Conservation (phyloP, 2,888 invertebrate species). For the Gymnocheta viridis region DNA sequence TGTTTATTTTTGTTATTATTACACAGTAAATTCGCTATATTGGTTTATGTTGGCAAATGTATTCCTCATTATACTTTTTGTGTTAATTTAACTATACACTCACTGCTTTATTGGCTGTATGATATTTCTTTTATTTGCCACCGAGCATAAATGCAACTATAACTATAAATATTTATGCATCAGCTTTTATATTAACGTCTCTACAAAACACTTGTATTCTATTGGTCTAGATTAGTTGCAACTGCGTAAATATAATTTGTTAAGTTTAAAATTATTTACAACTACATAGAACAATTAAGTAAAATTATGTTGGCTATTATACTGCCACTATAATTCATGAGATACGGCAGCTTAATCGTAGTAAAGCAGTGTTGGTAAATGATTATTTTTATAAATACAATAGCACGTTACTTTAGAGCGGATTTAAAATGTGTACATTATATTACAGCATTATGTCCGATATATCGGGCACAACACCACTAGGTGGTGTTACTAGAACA, state of each 20-base stretch:
- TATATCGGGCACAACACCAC: too few species aligned
- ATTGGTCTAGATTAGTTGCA: not conserved
- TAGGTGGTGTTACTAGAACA: too few species aligned
- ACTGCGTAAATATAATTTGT: too few species aligned
- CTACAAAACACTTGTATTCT: not conserved
- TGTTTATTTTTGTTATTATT: conserved; percentile 4
- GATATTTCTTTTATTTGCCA: not conserved
- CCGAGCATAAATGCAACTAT: not conserved
- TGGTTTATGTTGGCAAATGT: not conserved
- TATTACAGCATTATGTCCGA: too few species aligned
- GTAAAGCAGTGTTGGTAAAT: conserved; percentile 38
- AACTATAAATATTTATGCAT: not conserved
- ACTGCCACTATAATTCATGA: not conserved
- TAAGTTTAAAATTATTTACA: not conserved
- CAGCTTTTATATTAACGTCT: not conserved
- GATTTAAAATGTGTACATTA: not conserved
- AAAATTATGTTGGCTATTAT: conserved; percentile 13
- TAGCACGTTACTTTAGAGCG: not conserved
- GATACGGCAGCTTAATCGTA: conserved; percentile 4
- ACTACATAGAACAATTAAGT: not conserved
- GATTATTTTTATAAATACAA: not conserved
- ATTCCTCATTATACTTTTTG: conserved; percentile 3
- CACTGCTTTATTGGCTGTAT: not conserved
- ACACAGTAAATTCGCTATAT: conserved; percentile 28
- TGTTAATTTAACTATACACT: conserved; percentile 26